A percentile compares a stretch with the other conserved stretches of the same genome.
Conservation (phyloP, 2,113 vertebrate species). For the Ahaetulla prasina region DNA sequence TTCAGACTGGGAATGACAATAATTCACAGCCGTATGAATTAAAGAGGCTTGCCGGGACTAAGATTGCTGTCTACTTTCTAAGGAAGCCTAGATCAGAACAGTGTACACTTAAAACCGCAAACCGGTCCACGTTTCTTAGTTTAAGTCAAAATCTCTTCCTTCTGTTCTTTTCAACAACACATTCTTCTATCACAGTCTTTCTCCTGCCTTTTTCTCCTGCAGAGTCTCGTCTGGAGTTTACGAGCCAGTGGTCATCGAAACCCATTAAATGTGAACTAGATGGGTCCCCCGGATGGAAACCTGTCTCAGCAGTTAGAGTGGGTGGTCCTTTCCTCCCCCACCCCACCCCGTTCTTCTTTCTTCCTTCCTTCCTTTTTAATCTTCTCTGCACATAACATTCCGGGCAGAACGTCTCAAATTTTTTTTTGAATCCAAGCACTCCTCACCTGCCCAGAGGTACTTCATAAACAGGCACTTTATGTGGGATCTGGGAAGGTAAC, state of each 20-base stretch:
- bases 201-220: constrained; percentile 21
- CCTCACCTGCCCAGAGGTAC: constrained; percentile 48
- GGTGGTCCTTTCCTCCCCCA: constrained; percentile 47
- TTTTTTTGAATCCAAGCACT: constrained; percentile 46
- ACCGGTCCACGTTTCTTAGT: not conserved
- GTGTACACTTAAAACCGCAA: not conserved
- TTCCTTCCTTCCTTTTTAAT: not conserved
- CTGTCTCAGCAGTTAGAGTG: constrained; percentile 44
- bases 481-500: not conserved
- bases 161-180: not conserved
- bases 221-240: constrained; percentile 89
- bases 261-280: constrained; percentile 76
- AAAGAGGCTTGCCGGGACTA: too few species aligned
- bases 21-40: too few species aligned
- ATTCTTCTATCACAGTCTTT: not conserved
- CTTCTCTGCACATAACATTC: constrained; percentile 62
- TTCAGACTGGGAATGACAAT: too few species aligned
- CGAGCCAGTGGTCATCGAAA: constrained; percentile 94
- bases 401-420: constrained; percentile 51
- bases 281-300: constrained; percentile 60
- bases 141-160: not conserved
- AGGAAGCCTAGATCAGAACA: too few species aligned
- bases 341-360: not conserved
- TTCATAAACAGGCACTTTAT: constrained; percentile 59
- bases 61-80: too few species aligned